Evolutionary conservation across 2,113 vertebrate species (phyloP), one percentile per base, ranked within the genome.

Genomic region (Paradoxurus hermaphroditus): DNA sequence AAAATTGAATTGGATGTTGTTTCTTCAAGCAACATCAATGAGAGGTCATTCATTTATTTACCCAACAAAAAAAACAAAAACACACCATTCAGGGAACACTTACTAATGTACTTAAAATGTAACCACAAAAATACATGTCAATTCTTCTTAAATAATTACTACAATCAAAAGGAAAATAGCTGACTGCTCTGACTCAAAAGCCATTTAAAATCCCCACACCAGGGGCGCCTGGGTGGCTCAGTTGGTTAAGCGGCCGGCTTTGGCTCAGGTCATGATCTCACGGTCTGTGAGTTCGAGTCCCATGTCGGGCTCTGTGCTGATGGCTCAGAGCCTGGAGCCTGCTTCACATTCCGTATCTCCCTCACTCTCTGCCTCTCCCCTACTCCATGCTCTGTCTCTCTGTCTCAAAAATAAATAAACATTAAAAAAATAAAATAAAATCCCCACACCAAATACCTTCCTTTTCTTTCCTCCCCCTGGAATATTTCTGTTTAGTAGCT

Each of bases 401-500:
- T n/a, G n/a, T n/a, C n/a, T n/a, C n/a, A n/a, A n/a, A n/a, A n/a
- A n/a, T n/a, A n/a, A n/a, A n/a, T n/a, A n/a, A n/a, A n/a, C n/a
- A n/a, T n/a, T n/a, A n/a, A n/a, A n/a, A n/a, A n/a, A n/a, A n/a
- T n/a, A n/a, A n/a, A n/a, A n/a, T 79, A 90, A 31, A 65, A 86
- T 85, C 44, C 93, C 75, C 27, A 84, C 6, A 90, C 5, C 84
- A 93, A 79, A 49, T 68, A 70, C n/a, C 36, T 56, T 70, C 18
- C 49, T 73, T 95, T 93, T 85, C 12, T 67, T 86, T 94, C 6
- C 41, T 93, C 41, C 39, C 49, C 59, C 62, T 86, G 85, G 34
- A 94, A 88, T 41, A 91, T 65, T 92, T 97, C 86, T 70, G 95
- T 31, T 83, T 89, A 83, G 51, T 41, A 96, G 90, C 39, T 97